Evolutionary conservation across 2,888 invertebrate genomes (phyloP).

Genomic region (Odontocolon sp.): DNA sequence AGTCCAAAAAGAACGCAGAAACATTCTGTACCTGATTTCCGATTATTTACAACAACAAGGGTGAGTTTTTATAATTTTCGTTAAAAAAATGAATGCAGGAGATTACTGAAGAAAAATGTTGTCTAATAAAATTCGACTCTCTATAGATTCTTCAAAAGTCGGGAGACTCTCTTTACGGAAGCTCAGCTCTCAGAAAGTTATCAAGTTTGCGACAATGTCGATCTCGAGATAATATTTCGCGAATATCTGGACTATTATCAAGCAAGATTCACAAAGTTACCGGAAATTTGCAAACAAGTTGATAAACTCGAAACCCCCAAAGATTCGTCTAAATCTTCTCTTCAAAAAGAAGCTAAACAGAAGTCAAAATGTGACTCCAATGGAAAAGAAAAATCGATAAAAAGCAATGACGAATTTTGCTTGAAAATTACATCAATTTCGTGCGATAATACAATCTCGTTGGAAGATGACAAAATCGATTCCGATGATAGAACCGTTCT

Average conservation of each 20-base stretch:
- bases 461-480: conserved; percentile 32
- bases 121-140: not conserved
- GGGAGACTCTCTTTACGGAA: conserved; percentile 86
- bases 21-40: conserved; percentile 84
- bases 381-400: conserved; percentile 10
- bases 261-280: conserved; percentile 92
- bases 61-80: conserved; percentile 65
- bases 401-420: no score
- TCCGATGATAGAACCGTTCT: conserved; percentile 67
- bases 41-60: conserved; percentile 87
- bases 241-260: conserved; percentile 94
- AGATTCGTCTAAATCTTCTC: not conserved
- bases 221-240: conserved; percentile 92
- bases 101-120: not conserved
- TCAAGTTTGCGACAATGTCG: conserved; percentile 94
- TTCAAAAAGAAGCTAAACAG: conserved; percentile 19
- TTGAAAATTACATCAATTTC: conserved; percentile 70
- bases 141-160: conserved; percentile 81
- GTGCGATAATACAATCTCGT: conserved; percentile 56
- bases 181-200: conserved; percentile 87
- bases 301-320: conserved; percentile 67
- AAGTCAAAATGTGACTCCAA: conserved; percentile 1
- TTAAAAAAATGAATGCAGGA: not conserved
- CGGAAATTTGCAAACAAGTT: conserved; percentile 88
- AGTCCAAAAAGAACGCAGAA: conserved; percentile 70